phyloP scores from a whole-genome alignment of 2,888 invertebrate species.

The Agriotes lineatus region DNA sequence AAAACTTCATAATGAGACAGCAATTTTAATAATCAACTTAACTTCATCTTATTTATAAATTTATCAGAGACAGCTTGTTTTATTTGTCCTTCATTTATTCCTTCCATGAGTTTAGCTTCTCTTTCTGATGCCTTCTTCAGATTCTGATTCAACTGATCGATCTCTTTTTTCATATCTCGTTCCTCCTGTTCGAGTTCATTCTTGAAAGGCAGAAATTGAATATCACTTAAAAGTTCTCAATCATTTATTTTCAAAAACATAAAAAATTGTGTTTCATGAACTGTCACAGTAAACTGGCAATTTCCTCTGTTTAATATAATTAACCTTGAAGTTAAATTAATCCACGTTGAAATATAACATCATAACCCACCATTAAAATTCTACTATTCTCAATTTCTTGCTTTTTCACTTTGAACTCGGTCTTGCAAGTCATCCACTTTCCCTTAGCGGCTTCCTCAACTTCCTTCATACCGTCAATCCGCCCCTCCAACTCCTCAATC shows the following conservation, averaged over 20 bases:
- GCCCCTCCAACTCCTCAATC: too few relatives aligned
- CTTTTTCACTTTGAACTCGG: conserved; percentile 53
- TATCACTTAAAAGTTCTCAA: too few relatives aligned
- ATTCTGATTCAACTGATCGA: conserved; percentile 65
- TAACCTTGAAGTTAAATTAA: too few relatives aligned
- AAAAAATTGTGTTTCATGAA: too few relatives aligned
- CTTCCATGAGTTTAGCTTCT: too few relatives aligned
- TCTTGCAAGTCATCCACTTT: conserved; percentile 49
- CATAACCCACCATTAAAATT: conserved; percentile 56
- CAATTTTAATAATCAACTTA: conserved; percentile 48
- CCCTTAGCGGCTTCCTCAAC: conserved; percentile 52
- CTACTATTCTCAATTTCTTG: conserved; percentile 57
- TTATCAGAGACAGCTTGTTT: conserved; percentile 54
- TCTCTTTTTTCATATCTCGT: conserved; percentile 64
- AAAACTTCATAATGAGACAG: too few relatives aligned
- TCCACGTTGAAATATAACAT: conserved; percentile 41
- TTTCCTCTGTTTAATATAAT: too few relatives aligned
- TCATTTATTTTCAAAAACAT: too few relatives aligned
- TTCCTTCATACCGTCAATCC: too few relatives aligned
- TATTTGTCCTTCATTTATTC: conserved; percentile 44
- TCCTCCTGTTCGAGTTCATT: conserved; percentile 68
- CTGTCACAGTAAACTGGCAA: too few relatives aligned
- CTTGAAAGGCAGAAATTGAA: too few relatives aligned
- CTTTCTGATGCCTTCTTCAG: too few relatives aligned
- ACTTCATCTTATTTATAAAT: conserved; percentile 63